Conservation (phyloP, 1,140 invertebrate genomes). For the Popillia japonica region DNA sequence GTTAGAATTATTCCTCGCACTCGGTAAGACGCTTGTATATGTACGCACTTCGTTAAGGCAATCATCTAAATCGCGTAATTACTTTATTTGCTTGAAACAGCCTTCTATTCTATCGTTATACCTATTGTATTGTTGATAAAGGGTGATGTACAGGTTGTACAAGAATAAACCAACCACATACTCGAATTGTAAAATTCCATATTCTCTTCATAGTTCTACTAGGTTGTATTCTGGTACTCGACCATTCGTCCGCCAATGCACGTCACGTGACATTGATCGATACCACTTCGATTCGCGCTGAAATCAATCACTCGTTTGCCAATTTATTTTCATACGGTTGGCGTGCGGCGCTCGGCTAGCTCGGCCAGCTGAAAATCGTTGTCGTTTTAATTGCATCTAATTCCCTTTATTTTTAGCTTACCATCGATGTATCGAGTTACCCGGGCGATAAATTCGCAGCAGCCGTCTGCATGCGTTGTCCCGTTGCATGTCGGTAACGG, state of each 20-base stretch:
- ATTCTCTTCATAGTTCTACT: too few species aligned
- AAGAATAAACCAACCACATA: neutral
- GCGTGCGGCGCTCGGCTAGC: neutral
- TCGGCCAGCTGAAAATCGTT: slow-evolving; percentile 7
- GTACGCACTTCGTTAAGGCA: too few species aligned
- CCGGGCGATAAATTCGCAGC: neutral
- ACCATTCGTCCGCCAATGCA: neutral
- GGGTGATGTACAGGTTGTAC: neutral
- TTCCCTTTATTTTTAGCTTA: neutral
- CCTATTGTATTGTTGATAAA: neutral
- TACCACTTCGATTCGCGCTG: neutral
- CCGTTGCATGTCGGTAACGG: neutral
- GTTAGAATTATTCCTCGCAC: too few species aligned
- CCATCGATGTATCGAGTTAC: neutral
- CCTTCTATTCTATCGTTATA: too few species aligned
- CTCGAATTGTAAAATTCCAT: neutral
- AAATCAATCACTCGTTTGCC: slow-evolving; percentile 10
- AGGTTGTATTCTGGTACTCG: neutral
- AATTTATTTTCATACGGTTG: slow-evolving; percentile 7
- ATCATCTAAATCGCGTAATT: too few species aligned
- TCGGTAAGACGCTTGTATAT: too few species aligned
- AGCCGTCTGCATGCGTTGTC: slow-evolving; percentile 7
- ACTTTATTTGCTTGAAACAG: too few species aligned
- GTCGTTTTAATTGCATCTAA: slow-evolving; percentile 7
- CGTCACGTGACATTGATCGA: slow-evolving; percentile 9